Conservation (phyloP, 2,113 vertebrate genomes). For the Rallus limicola region DNA sequence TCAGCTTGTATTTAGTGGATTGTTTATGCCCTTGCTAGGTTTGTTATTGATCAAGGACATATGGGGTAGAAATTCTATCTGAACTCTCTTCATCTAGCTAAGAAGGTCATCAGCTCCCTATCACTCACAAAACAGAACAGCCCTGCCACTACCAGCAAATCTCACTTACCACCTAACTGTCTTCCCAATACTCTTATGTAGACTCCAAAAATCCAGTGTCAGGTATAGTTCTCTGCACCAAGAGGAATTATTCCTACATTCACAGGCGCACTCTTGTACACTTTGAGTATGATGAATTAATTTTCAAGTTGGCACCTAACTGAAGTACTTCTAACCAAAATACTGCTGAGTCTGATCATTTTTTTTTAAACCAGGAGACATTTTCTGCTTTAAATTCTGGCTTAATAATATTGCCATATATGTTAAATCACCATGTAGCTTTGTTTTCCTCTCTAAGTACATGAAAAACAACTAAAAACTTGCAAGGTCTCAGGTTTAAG, state of each 20-base stretch:
- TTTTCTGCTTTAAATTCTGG: background rate
- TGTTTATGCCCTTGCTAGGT: background rate
- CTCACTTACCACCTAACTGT: background rate
- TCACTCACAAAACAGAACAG: accelerated
- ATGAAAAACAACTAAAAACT: background rate
- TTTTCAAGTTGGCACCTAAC: background rate
- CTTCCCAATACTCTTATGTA: background rate
- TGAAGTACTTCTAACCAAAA: background rate
- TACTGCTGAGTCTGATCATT: background rate
- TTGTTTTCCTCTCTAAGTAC: background rate
- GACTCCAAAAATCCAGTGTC: background rate
- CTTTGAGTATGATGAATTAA: background rate
- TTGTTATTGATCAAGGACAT: conserved; percentile 4
- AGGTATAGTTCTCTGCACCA: background rate
- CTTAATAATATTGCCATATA: background rate
- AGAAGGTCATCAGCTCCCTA: background rate
- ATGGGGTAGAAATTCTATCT: background rate
- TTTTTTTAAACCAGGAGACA: background rate
- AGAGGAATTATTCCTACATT: background rate
- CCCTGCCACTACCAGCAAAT: background rate
- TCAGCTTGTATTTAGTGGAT: background rate
- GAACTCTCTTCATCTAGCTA: background rate
- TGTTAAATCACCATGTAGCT: background rate
- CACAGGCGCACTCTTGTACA: background rate
- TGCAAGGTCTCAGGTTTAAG: background rate